Evolutionary conservation across 2,113 vertebrate genomes (phyloP).

Genomic region (Podarcis raffonei): DNA sequence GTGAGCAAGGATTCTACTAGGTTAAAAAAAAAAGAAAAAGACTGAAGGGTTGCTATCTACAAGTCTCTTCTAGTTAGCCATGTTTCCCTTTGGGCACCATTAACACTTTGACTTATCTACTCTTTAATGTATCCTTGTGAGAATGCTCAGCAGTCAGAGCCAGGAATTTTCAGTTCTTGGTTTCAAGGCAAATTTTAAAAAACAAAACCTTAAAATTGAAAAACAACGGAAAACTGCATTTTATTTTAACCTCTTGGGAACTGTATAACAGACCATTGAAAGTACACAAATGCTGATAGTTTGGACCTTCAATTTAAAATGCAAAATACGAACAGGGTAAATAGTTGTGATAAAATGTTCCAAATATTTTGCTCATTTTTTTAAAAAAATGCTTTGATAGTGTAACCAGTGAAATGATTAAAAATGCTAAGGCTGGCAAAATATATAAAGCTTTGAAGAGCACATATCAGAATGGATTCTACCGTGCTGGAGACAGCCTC

Average conservation of each 20-base stretch:
- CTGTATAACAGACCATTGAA: background rate
- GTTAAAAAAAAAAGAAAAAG: background rate
- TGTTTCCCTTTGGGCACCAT: background rate
- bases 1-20: background rate
- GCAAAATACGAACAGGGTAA: background rate
- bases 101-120: background rate
- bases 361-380: background rate
- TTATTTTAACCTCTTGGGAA: background rate
- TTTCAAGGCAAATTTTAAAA: background rate
- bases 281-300: rapidly evolving
- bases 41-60: background rate
- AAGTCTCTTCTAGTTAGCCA: conserved; percentile 3
- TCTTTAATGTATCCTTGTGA: background rate
- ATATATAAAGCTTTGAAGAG: conserved; percentile 66
- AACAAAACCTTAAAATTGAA: conserved; percentile 16
- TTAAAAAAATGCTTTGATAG: conserved; percentile 36
- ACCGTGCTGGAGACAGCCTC: conserved; percentile 19
- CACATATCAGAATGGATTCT: conserved; percentile 50
- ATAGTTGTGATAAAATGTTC: conserved; percentile 38
- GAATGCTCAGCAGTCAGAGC: background rate
- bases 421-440: conserved; percentile 72
- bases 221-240: background rate
- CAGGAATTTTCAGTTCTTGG: background rate
- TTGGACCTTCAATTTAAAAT: background rate
- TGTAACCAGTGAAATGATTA: conserved; percentile 66